Conservation (phyloP, 2,113 vertebrate genomes). For the Melanotaenia duboulayi region DNA sequence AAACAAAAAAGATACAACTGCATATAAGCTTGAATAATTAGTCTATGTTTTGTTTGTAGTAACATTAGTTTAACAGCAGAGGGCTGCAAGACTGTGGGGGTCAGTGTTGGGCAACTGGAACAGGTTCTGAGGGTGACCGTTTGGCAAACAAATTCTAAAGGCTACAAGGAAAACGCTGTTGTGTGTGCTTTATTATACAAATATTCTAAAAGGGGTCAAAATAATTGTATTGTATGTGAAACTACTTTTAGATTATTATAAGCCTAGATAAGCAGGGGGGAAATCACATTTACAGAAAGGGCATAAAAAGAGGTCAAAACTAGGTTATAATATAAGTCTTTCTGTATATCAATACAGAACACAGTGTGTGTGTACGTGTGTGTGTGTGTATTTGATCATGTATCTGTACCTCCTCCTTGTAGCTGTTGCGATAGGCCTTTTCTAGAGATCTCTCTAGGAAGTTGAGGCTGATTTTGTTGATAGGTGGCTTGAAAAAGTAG, state of each 20-base stretch:
- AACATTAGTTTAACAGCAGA: slow-evolving; percentile 59
- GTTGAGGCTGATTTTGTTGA: slow-evolving; percentile 96
- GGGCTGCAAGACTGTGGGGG: slow-evolving; percentile 51
- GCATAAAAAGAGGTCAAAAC: not conserved
- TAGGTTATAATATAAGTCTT: not conserved
- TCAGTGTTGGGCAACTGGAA: slow-evolving; percentile 37
- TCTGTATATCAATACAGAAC: not conserved
- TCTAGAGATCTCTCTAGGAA: slow-evolving; percentile 93
- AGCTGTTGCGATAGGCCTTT: slow-evolving; percentile 90
- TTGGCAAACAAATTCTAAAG: slow-evolving; percentile 24
- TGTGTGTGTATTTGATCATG: slow-evolving; percentile 5
- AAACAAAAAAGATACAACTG: too few relatives aligned
- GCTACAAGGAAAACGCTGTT: slow-evolving; percentile 8
- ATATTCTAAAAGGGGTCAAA: not conserved
- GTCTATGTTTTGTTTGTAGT: slow-evolving; percentile 38
- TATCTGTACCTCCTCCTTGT: slow-evolving; percentile 90
- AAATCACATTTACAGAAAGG: slow-evolving; percentile 1
- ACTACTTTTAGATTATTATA: not conserved
- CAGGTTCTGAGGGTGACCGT: slow-evolving; percentile 12
- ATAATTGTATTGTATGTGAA: not conserved
- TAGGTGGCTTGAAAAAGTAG: slow-evolving; percentile 98
- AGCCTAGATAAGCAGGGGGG: not conserved
- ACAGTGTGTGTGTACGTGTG: slow-evolving; percentile 2
- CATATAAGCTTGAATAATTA: too few relatives aligned
- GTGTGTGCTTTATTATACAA: not conserved